Evolutionary conservation across 2,797 vertebrate genomes (phyloP).

Genomic region (Potorous gilbertii): DNA sequence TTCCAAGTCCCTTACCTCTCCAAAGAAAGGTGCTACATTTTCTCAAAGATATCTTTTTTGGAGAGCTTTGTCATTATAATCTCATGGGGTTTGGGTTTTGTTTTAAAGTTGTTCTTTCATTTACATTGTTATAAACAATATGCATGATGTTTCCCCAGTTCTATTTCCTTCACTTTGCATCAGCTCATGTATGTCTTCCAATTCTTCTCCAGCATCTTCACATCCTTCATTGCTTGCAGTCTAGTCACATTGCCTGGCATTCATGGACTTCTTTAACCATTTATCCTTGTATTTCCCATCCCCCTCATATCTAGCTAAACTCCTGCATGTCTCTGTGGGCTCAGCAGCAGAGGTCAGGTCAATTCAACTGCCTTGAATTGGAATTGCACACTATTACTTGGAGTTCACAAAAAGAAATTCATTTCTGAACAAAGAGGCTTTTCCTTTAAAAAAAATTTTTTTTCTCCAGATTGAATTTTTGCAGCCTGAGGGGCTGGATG

Average conservation of each 20-base stretch:
- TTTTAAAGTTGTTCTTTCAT: not conserved
- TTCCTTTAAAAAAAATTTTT: not conserved
- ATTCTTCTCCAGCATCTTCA: not conserved
- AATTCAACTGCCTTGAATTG: not conserved
- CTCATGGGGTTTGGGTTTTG: not conserved
- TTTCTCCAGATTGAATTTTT: not conserved
- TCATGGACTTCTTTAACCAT: not conserved
- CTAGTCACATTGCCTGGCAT: not conserved
- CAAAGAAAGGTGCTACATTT: not conserved
- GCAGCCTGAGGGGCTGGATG: not conserved
- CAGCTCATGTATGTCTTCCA: not conserved
- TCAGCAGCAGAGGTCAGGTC: not conserved
- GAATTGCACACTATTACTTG: not conserved
- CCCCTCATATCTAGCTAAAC: not conserved
- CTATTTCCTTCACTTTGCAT: not conserved
- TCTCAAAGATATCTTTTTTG: not conserved
- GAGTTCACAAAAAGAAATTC: not conserved
- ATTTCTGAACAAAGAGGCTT: not conserved
- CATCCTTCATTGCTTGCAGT: not conserved
- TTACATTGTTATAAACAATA: not conserved
- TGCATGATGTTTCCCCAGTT: not conserved
- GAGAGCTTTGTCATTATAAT: not conserved
- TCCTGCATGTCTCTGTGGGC: not conserved
- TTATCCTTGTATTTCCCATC: not conserved
- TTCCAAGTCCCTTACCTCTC: not conserved